These are phyloP conservation scores for Pinctada fucata DNA, from an alignment of 2,888 invertebrate species.

Conservation along the genomic window DNA sequence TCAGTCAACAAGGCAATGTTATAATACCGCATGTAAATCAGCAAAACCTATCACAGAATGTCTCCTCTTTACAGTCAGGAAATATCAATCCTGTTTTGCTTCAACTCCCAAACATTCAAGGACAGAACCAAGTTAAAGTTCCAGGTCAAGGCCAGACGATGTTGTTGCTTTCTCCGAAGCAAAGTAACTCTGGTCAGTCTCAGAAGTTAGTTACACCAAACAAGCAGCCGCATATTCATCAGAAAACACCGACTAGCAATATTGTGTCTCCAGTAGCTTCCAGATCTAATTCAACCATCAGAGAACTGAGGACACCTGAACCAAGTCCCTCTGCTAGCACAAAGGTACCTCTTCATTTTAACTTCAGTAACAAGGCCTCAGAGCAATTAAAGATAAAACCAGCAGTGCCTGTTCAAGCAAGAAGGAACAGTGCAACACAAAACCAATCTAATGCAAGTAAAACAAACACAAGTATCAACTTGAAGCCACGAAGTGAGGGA, in stretches of 20 bases:
- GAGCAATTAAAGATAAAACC: background rate
- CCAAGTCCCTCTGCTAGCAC: background rate
- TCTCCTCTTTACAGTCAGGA: background rate
- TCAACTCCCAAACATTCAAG: conserved; percentile 12
- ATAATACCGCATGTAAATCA: background rate
- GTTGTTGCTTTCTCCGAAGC: conserved; percentile 33
- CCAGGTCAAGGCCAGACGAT: conserved; percentile 31
- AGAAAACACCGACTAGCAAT: background rate
- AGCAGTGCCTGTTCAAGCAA: background rate
- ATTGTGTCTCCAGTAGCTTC: background rate
- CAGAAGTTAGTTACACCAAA: background rate
- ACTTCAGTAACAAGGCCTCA: background rate
- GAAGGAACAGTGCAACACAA: background rate
- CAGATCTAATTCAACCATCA: background rate
- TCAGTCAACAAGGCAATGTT: background rate
- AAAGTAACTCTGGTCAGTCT: background rate
- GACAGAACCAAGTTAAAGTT: conserved; percentile 8
- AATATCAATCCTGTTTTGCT: conserved; percentile 5
- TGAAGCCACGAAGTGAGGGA: too few relatives aligned
- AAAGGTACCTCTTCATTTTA: background rate
- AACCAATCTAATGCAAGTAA: background rate
- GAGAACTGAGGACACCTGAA: background rate
- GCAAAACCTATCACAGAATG: background rate
- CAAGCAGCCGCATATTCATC: background rate
- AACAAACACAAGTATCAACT: background rate